phyloP scores from a whole-genome alignment of 2,113 vertebrate genomes.

The Corvus moneduloides region DNA sequence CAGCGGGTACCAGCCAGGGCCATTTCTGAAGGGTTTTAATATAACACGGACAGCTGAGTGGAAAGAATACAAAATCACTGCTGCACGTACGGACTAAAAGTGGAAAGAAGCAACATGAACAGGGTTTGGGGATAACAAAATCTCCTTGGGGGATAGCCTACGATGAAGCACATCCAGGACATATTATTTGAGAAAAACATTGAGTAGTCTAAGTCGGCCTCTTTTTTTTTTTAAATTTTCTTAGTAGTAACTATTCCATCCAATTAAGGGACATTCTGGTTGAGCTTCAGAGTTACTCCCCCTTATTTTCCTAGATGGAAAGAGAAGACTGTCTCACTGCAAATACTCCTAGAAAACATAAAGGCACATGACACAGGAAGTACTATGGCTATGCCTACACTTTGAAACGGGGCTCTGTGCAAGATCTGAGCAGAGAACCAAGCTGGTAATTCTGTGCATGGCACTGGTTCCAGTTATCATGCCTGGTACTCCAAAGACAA shows the following conservation, averaged over 20 bases:
- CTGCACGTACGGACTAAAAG: neutral
- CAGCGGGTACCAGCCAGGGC: neutral
- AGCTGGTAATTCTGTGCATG: neutral
- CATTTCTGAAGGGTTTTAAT: neutral
- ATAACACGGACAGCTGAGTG: neutral
- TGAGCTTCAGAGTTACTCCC: neutral
- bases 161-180: neutral
- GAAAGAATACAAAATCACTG: constrained; percentile 5
- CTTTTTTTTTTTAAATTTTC: neutral
- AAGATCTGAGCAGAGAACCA: neutral
- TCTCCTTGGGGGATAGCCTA: neutral
- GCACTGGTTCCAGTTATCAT: neutral
- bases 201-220: neutral
- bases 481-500: neutral
- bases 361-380: neutral
- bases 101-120: neutral
- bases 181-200: neutral
- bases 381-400: neutral
- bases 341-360: neutral
- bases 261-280: neutral
- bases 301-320: neutral
- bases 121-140: neutral
- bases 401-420: neutral
- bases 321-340: neutral
- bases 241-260: neutral